A percentile compares a stretch with the other conserved stretches of the same genome.
These are phyloP conservation scores for Diploptera punctata DNA, from an alignment of 2,888 invertebrate species.

Conservation along the genomic window DNA sequence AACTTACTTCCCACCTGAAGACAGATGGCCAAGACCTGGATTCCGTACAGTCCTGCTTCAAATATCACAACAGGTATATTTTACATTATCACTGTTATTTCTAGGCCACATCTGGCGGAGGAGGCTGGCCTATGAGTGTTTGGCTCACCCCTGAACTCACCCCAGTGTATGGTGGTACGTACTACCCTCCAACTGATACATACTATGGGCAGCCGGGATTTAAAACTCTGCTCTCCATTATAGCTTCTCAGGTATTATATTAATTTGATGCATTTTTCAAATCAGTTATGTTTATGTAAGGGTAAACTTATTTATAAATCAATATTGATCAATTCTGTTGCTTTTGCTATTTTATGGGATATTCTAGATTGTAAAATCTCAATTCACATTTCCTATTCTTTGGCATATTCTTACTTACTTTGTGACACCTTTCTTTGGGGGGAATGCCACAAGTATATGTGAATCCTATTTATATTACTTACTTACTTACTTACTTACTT, in stretches of 20 bases:
- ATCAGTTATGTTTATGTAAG: too few species aligned
- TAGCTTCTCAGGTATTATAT: constrained; percentile 34
- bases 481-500: too few species aligned
- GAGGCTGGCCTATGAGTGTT: constrained; percentile 97
- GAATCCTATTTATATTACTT: too few species aligned
- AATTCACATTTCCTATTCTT: too few species aligned
- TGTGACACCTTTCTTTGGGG: too few species aligned
- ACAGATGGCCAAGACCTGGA: constrained; percentile 80
- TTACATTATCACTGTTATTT: background rate
- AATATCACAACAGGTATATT: constrained; percentile 47
- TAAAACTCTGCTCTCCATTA: constrained; percentile 66
- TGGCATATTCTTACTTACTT: too few species aligned
- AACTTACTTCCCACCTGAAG: constrained; percentile 92
- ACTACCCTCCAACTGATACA: constrained; percentile 87
- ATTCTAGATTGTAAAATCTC: too few species aligned
- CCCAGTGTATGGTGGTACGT: constrained; percentile 92
- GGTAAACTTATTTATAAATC: too few species aligned
- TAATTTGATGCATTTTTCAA: too few species aligned
- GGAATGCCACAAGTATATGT: too few species aligned
- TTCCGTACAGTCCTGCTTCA: constrained; percentile 61
- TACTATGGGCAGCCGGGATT: constrained; percentile 83
- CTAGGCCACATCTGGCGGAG: constrained; percentile 64
- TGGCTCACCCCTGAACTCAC: constrained; percentile 89
- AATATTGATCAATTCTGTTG: too few species aligned
- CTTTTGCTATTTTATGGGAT: too few species aligned